Evolutionary conservation across 2,797 vertebrate genomes (phyloP).

Genomic region (Meriones psammophilus): DNA sequence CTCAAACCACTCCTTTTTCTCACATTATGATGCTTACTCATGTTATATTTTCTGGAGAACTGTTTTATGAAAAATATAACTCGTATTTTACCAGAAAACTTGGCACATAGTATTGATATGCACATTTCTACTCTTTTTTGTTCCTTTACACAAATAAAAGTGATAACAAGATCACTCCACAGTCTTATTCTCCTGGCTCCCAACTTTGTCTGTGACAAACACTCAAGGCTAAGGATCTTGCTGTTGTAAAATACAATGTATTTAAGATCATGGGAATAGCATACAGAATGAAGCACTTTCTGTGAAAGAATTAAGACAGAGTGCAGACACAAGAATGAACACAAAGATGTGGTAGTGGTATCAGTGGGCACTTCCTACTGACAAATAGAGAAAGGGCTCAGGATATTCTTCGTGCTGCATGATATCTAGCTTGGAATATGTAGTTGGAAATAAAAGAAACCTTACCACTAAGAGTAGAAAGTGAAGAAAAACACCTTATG

Average conservation of each 20-base stretch:
- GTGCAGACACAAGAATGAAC: background rate
- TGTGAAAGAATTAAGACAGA: background rate
- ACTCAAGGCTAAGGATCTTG: background rate
- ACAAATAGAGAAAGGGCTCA: background rate
- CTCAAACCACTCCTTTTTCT: background rate
- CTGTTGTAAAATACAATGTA: background rate
- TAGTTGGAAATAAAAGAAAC: background rate
- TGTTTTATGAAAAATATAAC: background rate
- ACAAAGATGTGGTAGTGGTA: background rate
- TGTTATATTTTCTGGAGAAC: background rate
- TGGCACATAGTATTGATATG: background rate
- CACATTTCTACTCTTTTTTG: background rate
- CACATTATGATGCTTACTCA: background rate
- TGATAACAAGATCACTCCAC: background rate
- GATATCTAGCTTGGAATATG: background rate
- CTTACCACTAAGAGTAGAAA: background rate
- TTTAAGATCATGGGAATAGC: background rate
- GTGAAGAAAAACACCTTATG: background rate
- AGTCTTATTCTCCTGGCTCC: background rate
- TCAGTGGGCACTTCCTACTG: background rate
- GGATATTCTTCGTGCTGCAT: too few species aligned
- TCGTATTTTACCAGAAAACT: background rate
- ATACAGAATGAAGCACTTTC: background rate
- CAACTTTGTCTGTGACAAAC: background rate
- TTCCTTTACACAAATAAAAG: background rate